Percentiles rank a stretch among this genome's conserved stretches.
These are phyloP conservation scores for Idris sp. DNA, from an alignment of 1,140 invertebrate species.

Conservation along the genomic window DNA sequence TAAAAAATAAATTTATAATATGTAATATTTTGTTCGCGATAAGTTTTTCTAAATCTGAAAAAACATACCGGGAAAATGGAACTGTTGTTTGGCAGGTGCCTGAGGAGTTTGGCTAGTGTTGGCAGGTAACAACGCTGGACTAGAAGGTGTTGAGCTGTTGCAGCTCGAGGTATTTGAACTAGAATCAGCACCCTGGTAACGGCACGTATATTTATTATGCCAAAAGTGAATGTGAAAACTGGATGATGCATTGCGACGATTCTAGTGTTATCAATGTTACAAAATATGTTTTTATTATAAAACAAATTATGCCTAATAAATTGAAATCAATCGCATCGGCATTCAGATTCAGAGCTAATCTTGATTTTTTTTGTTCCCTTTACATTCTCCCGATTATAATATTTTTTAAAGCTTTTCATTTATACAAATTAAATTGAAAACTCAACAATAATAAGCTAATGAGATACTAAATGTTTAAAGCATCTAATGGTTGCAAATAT, in stretches of 20 bases:
- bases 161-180: slow-evolving; percentile 97
- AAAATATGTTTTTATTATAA: slow-evolving; percentile 62
- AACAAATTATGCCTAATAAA: slow-evolving; percentile 43
- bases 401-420: no score
- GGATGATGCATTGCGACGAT: slow-evolving; percentile 66
- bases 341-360: slow-evolving; percentile 52
- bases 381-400: no score
- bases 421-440: slow-evolving; percentile 1
- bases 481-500: slow-evolving; percentile 18
- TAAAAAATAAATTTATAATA: no score
- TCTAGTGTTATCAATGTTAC: slow-evolving; percentile 65
- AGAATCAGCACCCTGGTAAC: slow-evolving; percentile 84
- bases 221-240: slow-evolving; percentile 68
- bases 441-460: neutral
- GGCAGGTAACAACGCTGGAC: slow-evolving; percentile 86
- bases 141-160: slow-evolving; percentile 97
- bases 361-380: no score
- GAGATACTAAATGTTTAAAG: slow-evolving; percentile 8
- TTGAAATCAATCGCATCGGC: slow-evolving; percentile 38
- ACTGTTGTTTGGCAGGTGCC: slow-evolving; percentile 82
- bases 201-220: slow-evolving; percentile 69
- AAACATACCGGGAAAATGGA: slow-evolving; percentile 89
- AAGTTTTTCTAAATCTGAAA: no score
- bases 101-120: slow-evolving; percentile 79
- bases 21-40: no score